Conservation (phyloP, 2,113 vertebrate species). For the Menidia beryllina region DNA sequence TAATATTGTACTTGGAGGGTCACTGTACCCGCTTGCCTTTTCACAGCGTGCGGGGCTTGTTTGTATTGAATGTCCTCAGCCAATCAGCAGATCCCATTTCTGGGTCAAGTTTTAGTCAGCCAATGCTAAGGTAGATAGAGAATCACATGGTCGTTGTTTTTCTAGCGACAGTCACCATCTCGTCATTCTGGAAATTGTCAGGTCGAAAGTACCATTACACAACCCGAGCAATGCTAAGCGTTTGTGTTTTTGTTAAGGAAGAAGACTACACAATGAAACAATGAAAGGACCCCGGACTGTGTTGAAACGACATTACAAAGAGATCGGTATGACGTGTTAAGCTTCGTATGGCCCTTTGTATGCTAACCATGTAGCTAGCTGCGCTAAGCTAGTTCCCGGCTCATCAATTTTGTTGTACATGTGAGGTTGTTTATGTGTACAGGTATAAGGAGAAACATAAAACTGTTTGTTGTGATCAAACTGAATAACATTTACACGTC, state of each 20-base stretch:
- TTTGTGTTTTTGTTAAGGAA: not conserved
- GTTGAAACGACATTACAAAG: conserved; percentile 8
- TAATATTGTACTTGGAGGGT: no score
- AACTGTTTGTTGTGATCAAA: not conserved
- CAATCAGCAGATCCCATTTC: conserved; percentile 61
- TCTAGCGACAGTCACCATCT: conserved; percentile 17
- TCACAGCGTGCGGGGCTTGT: not conserved
- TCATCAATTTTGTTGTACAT: not conserved
- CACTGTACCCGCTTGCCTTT: not conserved
- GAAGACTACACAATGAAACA: not conserved
- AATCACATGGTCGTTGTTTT: conserved; percentile 72
- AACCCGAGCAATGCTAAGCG: not conserved
- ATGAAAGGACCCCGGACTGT: not conserved
- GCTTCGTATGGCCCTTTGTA: conserved; percentile 1
- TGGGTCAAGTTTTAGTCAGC: conserved; percentile 26
- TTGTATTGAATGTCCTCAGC: not conserved
- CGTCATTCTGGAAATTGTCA: conserved; percentile 25
- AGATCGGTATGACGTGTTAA: conserved; percentile 48
- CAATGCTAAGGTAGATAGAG: conserved; percentile 29
- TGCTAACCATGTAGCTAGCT: conserved; percentile 42
- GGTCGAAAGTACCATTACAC: not conserved
- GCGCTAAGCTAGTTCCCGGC: not conserved
- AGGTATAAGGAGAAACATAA: not conserved
- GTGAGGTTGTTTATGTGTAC: no score
- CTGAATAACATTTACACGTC: not conserved